phyloP scores from a whole-genome alignment of 2,113 vertebrate species.

The Rhinopomastus cyanomelas region DNA sequence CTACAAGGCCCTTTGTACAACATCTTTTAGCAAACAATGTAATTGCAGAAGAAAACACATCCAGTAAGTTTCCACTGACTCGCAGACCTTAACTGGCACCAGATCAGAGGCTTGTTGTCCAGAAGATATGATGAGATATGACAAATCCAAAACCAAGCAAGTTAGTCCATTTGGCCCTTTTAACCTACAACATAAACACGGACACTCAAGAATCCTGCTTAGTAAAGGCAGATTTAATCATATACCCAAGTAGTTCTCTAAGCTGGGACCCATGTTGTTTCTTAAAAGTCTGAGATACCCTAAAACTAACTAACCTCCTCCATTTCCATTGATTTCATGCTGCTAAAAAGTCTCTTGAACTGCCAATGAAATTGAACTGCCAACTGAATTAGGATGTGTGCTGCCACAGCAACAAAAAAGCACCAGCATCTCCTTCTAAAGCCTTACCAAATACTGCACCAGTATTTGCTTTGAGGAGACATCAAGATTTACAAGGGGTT shows the following conservation, averaged over 20 bases:
- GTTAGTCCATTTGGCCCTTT: not conserved
- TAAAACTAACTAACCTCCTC: not conserved
- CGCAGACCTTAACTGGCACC: not conserved
- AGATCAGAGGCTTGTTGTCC: not conserved
- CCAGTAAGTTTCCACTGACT: not conserved
- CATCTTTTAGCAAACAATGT: not conserved
- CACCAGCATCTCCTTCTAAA: slow-evolving; percentile 24
- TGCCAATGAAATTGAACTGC: slow-evolving; percentile 16
- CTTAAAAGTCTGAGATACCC: not conserved
- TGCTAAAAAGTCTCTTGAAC: slow-evolving; percentile 5
- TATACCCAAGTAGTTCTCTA: not conserved
- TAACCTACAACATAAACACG: not conserved
- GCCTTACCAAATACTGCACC: slow-evolving; percentile 21
- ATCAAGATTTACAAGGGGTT: slow-evolving; percentile 36
- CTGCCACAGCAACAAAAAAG: slow-evolving; percentile 15
- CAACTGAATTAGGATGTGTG: slow-evolving; percentile 8
- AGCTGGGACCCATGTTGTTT: not conserved
- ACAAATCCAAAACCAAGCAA: not conserved
- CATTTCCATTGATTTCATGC: not conserved
- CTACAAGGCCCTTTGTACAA: not conserved
- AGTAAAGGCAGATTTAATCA: not conserved
- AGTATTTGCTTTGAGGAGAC: slow-evolving; percentile 54
- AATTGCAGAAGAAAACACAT: not conserved
- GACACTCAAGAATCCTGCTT: not conserved
- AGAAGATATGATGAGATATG: not conserved